Base-by-base conservation (phyloP, 2,113 vertebrate genomes). In the Megaleporinus macrocephalus region DNA sequence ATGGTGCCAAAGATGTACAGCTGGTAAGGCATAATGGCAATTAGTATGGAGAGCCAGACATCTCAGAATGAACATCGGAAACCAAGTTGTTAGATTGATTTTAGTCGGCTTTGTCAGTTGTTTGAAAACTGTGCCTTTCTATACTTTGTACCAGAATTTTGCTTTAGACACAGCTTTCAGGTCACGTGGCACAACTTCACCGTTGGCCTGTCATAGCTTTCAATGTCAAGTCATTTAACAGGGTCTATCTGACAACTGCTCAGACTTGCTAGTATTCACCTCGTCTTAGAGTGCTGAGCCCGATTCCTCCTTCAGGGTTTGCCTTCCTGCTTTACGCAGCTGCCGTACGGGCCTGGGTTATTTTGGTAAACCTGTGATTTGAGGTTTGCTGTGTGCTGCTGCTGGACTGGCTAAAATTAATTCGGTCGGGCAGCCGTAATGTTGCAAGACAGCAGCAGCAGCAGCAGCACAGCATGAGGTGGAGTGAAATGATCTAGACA, bases 311-410 rank as follows among this genome's bases (percentile, higher is more conserved):
- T 12, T 26, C 15, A 9, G 22, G 18, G 15, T 57, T 27, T 65
- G 22, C 15, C 36, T 1, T 71, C 33, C 76, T 41, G 75, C 20
- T 44, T 59, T 66, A 73, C 44, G 59, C 24, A 22, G 68, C 74
- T 63, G 73, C 66, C 18, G 2, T 2, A 2, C n/a, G 6, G 57
- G 27, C 33, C 73, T 76, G 57, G 47, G 29, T 83, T 36, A 70
- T 83, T 70, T 86, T 78, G n/a, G 62, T 68, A 73, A 82, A 84
- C 76, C 78, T 88, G 66, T 82, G 70, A 87, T 74, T 86, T 79
- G 24, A 83, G 86, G 57, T 82, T 84, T 79, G 22, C 59, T 69
- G 63, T 27, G 26, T 73, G 71, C 41, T 30, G 53, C 27, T 63
- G 70, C 33, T 65, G 41, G 20, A 70, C 26, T 29, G 24, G 73